Base-by-base conservation (phyloP, 1,140 invertebrate species). In the Neomicropteryx cornuta region DNA sequence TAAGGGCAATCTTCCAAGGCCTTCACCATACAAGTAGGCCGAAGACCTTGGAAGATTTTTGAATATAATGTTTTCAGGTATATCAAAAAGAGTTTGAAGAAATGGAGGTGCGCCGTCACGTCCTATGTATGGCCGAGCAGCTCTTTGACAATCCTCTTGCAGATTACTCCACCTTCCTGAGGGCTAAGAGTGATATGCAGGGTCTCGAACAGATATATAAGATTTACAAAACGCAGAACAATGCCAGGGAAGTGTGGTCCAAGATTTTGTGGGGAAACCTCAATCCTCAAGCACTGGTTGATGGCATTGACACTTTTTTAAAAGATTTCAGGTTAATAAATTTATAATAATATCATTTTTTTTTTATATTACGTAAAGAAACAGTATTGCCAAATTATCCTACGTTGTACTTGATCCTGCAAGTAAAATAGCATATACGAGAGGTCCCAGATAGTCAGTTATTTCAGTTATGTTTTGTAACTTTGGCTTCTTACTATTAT, bases 201-300 rank as follows among this genome's bases (percentile, higher is more conserved):
- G 72, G 72, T 4, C 72, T 92, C 67, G 72, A 83, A 42, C 47
- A 72, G 44, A 59, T 93, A 16, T 94, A 81, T 54, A 73, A 79
- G 44, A 64, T 94, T 8, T 93, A 90, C 50, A 75, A 78, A 49
- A 65, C 74, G 2, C 87, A 91, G 59, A 85, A 79, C 60, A 72
- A 73, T 37, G 79, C 79, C 0, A 71, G 84, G 18, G 77, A 89
- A 33, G 47, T 68, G 2, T 94, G 89, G 90, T 76, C 85, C 4
- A 81, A 84, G 54, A 90, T 83, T 1, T 58, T 92, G 4, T 94
- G 91, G 90, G 75, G 72, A 2, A 79, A 94, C 58, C 67, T 94
- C 8, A 83, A 92, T 60, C 79, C 90, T 1, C 78, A 86, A 47
- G 71, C 79, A 3, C 59, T 94, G 3, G 75, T 86, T 14, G 85